These are phyloP conservation scores for Trachelus tabidus DNA, from an alignment of 2,888 invertebrate genomes.

Conservation along the genomic window DNA sequence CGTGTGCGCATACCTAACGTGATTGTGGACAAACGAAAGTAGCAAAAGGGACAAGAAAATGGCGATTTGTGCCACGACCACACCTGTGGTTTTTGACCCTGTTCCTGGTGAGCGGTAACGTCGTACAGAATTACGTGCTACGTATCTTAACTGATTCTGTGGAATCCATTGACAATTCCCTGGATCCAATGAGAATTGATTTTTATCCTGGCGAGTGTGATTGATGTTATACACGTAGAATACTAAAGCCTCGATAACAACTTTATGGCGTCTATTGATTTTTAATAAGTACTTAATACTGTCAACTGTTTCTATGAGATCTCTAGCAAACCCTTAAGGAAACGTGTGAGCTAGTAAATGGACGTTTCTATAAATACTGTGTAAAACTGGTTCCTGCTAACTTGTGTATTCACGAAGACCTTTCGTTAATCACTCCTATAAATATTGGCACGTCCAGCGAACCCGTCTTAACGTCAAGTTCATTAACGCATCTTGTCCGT, in stretches of 20 bases:
- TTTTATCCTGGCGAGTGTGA: background rate
- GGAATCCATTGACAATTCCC: background rate
- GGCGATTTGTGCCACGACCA: background rate
- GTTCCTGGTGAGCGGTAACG: background rate
- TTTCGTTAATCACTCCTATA: background rate
- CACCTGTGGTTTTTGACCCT: background rate
- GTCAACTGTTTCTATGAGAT: background rate
- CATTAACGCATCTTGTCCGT: background rate
- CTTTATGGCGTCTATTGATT: background rate
- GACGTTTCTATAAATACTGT: background rate
- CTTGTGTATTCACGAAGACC: background rate
- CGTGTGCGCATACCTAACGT: background rate
- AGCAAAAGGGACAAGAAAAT: background rate
- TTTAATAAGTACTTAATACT: background rate
- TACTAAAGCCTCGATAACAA: background rate
- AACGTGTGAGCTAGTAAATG: background rate
- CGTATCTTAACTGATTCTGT: background rate
- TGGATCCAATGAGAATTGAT: background rate
- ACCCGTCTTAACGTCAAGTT: background rate
- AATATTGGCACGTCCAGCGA: background rate
- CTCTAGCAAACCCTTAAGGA: background rate
- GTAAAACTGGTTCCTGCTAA: background rate
- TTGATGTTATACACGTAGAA: background rate
- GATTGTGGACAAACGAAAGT: background rate
- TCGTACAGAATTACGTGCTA: background rate